Percentiles rank a stretch among this genome's conserved stretches.
phyloP scores from a whole-genome alignment of 2,888 invertebrate species.

The Laothoe populi region DNA sequence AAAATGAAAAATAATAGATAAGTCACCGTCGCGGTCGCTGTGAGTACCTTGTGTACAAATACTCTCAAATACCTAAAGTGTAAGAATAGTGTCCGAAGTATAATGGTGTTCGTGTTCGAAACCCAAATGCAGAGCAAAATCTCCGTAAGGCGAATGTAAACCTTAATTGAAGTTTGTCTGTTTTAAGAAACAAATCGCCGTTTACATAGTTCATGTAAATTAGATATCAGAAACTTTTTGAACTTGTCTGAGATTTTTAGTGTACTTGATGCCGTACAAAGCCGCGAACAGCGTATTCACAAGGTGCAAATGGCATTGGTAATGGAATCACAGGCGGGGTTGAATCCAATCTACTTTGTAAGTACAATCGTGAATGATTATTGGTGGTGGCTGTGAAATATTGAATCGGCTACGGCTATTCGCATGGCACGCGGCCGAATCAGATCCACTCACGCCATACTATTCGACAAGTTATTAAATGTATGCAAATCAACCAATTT shows the following conservation, averaged over 20 bases:
- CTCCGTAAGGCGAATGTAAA: constrained; percentile 34
- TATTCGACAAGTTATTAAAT: constrained; percentile 44
- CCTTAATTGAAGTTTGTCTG: constrained; percentile 22
- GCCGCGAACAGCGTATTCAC: background rate
- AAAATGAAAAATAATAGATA: constrained; percentile 21
- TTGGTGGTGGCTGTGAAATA: constrained; percentile 76
- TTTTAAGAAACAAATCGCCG: background rate
- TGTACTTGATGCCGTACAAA: background rate
- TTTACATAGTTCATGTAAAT: constrained; percentile 11
- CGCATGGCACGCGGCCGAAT: constrained; percentile 65
- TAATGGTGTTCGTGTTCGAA: constrained; percentile 34
- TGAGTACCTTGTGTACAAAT: background rate
- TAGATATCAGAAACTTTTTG: constrained; percentile 1
- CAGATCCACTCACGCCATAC: constrained; percentile 55
- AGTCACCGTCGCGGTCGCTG: background rate
- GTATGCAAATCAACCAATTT: constrained; percentile 30
- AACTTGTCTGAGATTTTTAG: background rate
- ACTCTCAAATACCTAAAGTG: background rate
- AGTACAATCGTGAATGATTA: constrained; percentile 72
- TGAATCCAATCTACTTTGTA: constrained; percentile 67
- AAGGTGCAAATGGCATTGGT: constrained; percentile 6
- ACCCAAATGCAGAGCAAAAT: constrained; percentile 33
- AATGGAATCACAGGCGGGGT: constrained; percentile 40
- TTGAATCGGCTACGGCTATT: constrained; percentile 72
- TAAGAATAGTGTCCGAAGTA: constrained; percentile 41